Evolutionary conservation across 2,113 vertebrate species (phyloP), one percentile per base, ranked within the genome.

Genomic region (Girardinichthys multiradiatus): DNA sequence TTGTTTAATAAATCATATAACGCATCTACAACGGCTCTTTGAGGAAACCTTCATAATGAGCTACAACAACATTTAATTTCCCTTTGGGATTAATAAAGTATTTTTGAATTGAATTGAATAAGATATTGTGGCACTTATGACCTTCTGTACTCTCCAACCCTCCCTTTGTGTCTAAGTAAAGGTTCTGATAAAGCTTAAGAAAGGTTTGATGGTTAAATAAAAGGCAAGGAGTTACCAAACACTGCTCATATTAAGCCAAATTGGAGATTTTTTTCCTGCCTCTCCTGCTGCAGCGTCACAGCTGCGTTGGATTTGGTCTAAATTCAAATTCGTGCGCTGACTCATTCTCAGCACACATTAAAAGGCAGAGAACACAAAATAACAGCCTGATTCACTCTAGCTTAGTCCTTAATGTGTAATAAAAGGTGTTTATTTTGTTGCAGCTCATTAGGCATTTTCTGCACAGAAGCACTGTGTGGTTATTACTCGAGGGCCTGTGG

Each of bases 181-280:
- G 64, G 39, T 81, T 83, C 81, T 89, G 87, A 89, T 86, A 77
- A 72, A 81, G 86, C 80, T 64, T 19, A 6, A 45, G 42, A 19
- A 33, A 74, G 39, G 68, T 87, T 71, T 88, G 89, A 91, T 84
- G 83, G 86, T 90, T 90, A 85, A n/a, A 48, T 81, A 64, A 54
- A 75, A 81, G 87, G 87, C 79, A 76, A n/a, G 39, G 70, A 80
- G 67, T 87, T 79, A 80, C 74, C 77, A 84, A 82, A 88, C 75
- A 42, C 77, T 76, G 74, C 74, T 64, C 54, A 85, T 58, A 71
- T 75, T 29, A 68, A 61, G 28, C 69, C 64, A 13, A n/a, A 48
- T 24, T 17, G 4, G 63, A 1, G 21, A 1, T n/a, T 54, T 54
- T 51, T 24, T n/a, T 24, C 72, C 35, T n/a, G 59, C 35, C 65